These are phyloP conservation scores for Corynorhinus townsendii DNA, from an alignment of 2,113 vertebrate genomes.

Conservation along the genomic window DNA sequence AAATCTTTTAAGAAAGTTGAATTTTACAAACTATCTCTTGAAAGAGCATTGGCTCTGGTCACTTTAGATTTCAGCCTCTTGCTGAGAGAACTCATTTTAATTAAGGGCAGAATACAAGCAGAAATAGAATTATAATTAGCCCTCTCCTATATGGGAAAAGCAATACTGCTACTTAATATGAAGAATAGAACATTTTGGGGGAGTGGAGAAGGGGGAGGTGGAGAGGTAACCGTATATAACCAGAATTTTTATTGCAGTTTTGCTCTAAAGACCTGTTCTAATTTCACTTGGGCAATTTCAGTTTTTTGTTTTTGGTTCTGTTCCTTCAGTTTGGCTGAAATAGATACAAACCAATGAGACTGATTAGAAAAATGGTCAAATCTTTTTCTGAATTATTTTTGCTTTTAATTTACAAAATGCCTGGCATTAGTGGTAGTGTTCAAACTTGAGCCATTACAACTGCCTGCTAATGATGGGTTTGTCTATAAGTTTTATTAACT, in stretches of 20 bases:
- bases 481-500: neutral
- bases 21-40: neutral
- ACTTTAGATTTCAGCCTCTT: neutral
- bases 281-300: neutral
- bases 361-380: neutral
- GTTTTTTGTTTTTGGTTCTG: neutral
- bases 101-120: neutral
- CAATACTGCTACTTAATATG: neutral
- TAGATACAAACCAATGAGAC: conserved; percentile 19
- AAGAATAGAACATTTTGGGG: neutral
- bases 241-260: neutral
- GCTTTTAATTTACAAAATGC: neutral
- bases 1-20: neutral
- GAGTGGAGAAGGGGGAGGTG: neutral
- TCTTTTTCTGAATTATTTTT: neutral
- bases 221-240: neutral
- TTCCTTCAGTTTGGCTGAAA: conserved; percentile 19
- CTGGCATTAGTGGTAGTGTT: neutral
- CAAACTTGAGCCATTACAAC: neutral
- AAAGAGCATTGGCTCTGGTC: neutral
- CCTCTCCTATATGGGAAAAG: neutral
- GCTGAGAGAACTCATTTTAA: neutral
- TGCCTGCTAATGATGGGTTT: neutral
- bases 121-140: neutral
- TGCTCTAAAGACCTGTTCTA: neutral